phyloP scores from a whole-genome alignment of 2,113 vertebrate species.

The Donacobius atricapilla region DNA sequence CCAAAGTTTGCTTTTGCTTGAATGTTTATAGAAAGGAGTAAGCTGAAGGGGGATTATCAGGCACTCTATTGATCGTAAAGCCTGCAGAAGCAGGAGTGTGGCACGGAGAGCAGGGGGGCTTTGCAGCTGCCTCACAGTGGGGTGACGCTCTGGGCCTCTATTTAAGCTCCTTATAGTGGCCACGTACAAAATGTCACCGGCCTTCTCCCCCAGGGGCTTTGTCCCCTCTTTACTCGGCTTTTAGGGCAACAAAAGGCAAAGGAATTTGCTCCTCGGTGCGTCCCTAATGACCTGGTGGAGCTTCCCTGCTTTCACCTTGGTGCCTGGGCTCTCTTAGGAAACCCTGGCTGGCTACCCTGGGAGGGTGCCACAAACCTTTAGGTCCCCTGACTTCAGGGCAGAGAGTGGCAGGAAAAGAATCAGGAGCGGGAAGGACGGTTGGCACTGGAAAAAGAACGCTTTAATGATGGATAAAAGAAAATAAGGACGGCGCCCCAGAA shows the following conservation, averaged over 20 bases:
- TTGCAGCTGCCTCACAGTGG: neutral
- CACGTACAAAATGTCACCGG: neutral
- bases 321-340: neutral
- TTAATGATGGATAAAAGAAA: neutral
- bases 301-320: neutral
- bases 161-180: neutral
- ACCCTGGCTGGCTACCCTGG: neutral
- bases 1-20: neutral
- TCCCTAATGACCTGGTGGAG: slow-evolving; percentile 22
- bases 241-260: slow-evolving; percentile 23
- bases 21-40: neutral
- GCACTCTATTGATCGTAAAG: neutral
- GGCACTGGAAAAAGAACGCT: neutral
- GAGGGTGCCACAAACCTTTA: neutral
- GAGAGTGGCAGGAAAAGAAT: neutral
- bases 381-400: neutral
- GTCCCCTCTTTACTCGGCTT: slow-evolving; percentile 29
- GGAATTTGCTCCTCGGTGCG: neutral
- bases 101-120: neutral
- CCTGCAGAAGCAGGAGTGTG: neutral
- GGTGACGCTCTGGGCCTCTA: neutral
- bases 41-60: neutral
- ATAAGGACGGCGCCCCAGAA: neutral
- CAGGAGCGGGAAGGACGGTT: neutral
- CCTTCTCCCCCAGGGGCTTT: slow-evolving; percentile 32